Conservation (phyloP, 2,113 vertebrate species). For the Chitala chitala region DNA sequence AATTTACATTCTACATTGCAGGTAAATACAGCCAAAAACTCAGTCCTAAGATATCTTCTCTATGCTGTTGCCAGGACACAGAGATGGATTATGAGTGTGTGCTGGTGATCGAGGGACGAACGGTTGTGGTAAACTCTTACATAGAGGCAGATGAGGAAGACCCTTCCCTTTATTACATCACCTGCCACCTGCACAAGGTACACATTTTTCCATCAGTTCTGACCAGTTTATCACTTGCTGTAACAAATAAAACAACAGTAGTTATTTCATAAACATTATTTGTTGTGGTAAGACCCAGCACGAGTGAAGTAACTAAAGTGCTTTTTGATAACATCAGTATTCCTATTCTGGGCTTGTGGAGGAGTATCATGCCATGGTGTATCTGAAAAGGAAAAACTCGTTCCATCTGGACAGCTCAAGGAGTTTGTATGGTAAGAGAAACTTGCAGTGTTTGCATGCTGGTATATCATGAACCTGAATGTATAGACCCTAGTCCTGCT, state of each 20-base stretch:
- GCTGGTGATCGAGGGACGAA: slow-evolving; percentile 78
- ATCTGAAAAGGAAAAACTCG: slow-evolving; percentile 75
- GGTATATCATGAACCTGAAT: neutral
- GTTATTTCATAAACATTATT: neutral
- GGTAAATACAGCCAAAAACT: too few relatives aligned
- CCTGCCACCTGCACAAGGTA: slow-evolving; percentile 81
- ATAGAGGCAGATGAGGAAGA: slow-evolving; percentile 71
- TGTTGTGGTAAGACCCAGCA: too few relatives aligned
- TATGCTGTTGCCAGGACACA: slow-evolving; percentile 64
- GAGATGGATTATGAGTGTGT: slow-evolving; percentile 83
- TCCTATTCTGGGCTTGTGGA: slow-evolving; percentile 72
- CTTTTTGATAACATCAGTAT: too few relatives aligned
- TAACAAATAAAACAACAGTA: neutral
- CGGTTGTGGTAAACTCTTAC: slow-evolving; percentile 78
- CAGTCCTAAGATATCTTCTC: neutral
- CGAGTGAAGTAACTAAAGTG: too few relatives aligned
- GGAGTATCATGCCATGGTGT: slow-evolving; percentile 78
- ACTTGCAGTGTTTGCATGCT: too few relatives aligned
- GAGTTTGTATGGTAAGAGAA: slow-evolving; percentile 76
- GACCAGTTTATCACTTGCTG: neutral
- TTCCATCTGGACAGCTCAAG: slow-evolving; percentile 86
- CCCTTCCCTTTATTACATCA: slow-evolving; percentile 74
- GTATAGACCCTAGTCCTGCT: neutral
- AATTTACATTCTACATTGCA: too few relatives aligned
- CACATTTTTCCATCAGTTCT: neutral